Evolutionary conservation across 2,888 invertebrate genomes (phyloP).

Genomic region (Diaperis boleti): DNA sequence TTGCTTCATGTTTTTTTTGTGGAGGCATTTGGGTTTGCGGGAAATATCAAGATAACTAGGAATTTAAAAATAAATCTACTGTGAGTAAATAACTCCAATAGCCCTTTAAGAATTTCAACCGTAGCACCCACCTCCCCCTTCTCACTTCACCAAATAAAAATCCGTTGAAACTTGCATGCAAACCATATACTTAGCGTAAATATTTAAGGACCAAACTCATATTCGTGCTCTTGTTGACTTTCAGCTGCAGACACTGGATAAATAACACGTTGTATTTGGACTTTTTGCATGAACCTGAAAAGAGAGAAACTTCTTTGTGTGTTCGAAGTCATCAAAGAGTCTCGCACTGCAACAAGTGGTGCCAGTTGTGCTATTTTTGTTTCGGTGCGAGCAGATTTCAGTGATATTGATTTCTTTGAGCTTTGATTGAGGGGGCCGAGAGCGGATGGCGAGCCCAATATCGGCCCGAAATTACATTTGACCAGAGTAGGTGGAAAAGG

Average conservation of each 20-base stretch:
- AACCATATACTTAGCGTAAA: conserved; percentile 13
- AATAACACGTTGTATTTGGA: conserved; percentile 8
- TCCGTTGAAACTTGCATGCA: conserved; percentile 5
- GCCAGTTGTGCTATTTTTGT: conserved; percentile 20
- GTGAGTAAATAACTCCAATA: too few species aligned
- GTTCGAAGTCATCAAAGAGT: conserved; percentile 1
- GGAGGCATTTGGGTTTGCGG: too few species aligned
- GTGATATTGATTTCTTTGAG: conserved; percentile 10
- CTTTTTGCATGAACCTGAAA: background rate
- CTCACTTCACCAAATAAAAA: too few species aligned
- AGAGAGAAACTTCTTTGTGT: background rate
- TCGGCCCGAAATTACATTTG: too few species aligned
- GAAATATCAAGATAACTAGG: too few species aligned
- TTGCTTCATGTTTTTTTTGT: too few species aligned
- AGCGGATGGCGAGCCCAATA: background rate
- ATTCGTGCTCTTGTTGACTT: conserved; percentile 6
- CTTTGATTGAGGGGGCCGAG: conserved; percentile 2
- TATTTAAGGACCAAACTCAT: conserved; percentile 17
- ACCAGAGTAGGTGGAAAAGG: too few species aligned
- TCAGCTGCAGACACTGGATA: background rate
- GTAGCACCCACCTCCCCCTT: too few species aligned
- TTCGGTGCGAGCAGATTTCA: conserved; percentile 2
- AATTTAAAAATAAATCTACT: too few species aligned
- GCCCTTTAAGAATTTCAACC: too few species aligned
- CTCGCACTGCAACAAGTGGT: conserved; percentile 18